Conservation (phyloP, 2,797 vertebrate species). For the Babyrousa celebensis region DNA sequence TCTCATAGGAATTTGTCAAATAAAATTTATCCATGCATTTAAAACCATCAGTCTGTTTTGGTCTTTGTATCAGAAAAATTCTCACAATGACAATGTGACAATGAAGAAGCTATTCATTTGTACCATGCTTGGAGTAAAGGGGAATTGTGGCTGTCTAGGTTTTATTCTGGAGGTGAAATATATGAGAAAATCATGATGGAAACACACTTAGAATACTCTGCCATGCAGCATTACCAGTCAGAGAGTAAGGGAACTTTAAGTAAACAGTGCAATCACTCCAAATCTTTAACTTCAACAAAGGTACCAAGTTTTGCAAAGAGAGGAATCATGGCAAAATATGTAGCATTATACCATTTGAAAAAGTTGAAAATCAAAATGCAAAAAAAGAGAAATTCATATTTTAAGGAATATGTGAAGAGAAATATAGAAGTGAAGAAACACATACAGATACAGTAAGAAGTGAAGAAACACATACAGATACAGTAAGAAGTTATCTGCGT, state of each 20-base stretch:
- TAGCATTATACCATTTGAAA: not conserved
- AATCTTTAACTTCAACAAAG: not conserved
- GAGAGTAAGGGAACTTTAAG: not conserved
- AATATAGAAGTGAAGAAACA: not conserved
- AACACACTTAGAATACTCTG: not conserved
- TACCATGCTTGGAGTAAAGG: not conserved
- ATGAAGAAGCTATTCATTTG: not conserved
- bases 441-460: not conserved
- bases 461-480: not conserved
- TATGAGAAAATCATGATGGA: not conserved
- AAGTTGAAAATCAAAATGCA: not conserved
- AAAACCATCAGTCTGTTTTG: not conserved
- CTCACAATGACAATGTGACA: not conserved
- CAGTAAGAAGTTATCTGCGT: not conserved
- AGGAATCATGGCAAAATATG: not conserved
- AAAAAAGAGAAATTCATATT: not conserved
- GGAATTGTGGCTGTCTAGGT: not conserved
- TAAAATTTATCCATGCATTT: not conserved
- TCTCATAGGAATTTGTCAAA: not conserved
- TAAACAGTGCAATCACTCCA: not conserved
- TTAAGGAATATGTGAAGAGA: not conserved
- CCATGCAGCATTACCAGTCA: not conserved
- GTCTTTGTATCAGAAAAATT: not conserved
- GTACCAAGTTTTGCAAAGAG: constrained; percentile 31
- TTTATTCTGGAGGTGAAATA: not conserved